A percentile compares a stretch with the other conserved stretches of the same genome.
These are phyloP conservation scores for Teleiodes luculella DNA, from an alignment of 2,888 invertebrate species.

Conservation along the genomic window DNA sequence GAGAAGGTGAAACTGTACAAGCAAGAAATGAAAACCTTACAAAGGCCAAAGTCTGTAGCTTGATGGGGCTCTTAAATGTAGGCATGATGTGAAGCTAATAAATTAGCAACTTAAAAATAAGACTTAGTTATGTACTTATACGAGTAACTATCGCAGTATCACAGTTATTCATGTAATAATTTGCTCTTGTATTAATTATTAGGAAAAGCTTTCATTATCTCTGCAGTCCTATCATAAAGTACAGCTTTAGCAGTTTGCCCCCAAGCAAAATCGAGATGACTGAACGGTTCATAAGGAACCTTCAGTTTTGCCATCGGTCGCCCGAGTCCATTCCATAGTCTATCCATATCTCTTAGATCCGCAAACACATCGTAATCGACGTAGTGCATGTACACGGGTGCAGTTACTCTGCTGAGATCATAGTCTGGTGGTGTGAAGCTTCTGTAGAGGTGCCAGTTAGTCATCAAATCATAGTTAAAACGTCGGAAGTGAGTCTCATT, in stretches of 20 bases:
- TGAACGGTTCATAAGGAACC: constrained; percentile 77
- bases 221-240: constrained; percentile 74
- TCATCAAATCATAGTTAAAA: constrained; percentile 66
- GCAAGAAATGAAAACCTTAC: no score
- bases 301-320: constrained; percentile 70
- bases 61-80: no score
- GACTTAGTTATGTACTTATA: no score
- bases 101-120: no score
- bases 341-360: constrained; percentile 63
- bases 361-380: constrained; percentile 81
- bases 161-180: neutral
- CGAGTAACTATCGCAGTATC: no score
- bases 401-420: constrained; percentile 67
- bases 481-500: constrained; percentile 67
- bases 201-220: constrained; percentile 56
- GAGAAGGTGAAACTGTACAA: no score
- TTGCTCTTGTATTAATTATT: constrained; percentile 26
- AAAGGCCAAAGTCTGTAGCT: no score
- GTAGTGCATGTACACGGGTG: constrained; percentile 80
- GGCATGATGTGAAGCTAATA: no score
- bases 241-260: constrained; percentile 75
- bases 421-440: constrained; percentile 74
- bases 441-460: constrained; percentile 75
- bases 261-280: constrained; percentile 84
- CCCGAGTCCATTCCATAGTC: constrained; percentile 63